phyloP scores from a whole-genome alignment of 1,140 invertebrate species.

The Camponotus pennsylvanicus region DNA sequence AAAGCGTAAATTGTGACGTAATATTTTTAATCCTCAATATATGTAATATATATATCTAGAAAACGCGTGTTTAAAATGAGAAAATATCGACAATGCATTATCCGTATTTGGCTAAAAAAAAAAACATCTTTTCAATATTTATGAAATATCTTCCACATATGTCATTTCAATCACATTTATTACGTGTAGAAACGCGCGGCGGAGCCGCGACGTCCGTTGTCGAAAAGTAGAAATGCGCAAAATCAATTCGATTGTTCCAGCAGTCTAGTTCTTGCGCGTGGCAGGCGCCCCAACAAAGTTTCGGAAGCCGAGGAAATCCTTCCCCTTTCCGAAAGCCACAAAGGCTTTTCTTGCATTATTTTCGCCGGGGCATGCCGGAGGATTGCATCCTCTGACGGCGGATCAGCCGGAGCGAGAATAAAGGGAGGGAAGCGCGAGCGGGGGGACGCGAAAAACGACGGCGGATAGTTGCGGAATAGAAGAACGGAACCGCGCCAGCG shows the following conservation, averaged over 20 bases:
- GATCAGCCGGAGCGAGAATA: conserved; percentile 34
- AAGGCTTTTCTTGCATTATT: conserved; percentile 64
- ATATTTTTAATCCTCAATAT: neutral
- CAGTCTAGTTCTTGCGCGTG: conserved; percentile 56
- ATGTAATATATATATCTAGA: neutral
- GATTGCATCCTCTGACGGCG: conserved; percentile 46
- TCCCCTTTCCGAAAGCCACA: conserved; percentile 51
- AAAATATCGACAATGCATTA: neutral
- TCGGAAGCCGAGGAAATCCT: conserved; percentile 37
- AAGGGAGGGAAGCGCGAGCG: conserved; percentile 32
- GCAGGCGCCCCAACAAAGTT: conserved; percentile 53
- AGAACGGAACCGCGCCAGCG: conserved; percentile 78
- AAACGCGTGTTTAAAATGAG: conserved; percentile 2
- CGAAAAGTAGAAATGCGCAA: conserved; percentile 4
- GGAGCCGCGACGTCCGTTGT: conserved; percentile 9
- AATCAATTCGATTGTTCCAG: conserved; percentile 59
- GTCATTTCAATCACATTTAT: conserved; percentile 37
- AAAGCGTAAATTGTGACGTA: neutral
- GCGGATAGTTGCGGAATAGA: conserved; percentile 68
- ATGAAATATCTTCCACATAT: neutral
- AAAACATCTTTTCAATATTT: neutral
- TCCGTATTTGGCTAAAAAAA: neutral
- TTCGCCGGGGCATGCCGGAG: conserved; percentile 41
- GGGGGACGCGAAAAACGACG: conserved; percentile 65
- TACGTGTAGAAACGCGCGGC: neutral